These are phyloP conservation scores for Trachurus trachurus DNA, from an alignment of 2,797 vertebrate genomes.

Conservation along the genomic window DNA sequence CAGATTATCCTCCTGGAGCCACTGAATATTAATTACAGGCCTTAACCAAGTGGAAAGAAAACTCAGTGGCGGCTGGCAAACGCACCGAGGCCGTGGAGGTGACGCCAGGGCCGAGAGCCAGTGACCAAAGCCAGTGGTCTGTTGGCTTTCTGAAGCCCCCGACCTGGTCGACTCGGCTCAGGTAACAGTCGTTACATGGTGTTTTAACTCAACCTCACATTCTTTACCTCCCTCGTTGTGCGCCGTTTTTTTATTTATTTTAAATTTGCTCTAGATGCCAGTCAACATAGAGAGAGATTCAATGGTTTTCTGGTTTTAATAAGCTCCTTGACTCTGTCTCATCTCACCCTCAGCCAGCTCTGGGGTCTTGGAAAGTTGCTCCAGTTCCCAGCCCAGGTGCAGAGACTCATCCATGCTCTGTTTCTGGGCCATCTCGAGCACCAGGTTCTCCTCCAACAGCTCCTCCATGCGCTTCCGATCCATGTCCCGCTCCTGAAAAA, in stretches of 20 bases:
- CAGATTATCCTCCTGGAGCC: slow-evolving; percentile 76
- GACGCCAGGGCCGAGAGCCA: slow-evolving; percentile 36
- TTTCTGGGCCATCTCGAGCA: slow-evolving; percentile 98
- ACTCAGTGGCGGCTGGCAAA: slow-evolving; percentile 55
- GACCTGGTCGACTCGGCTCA: slow-evolving; percentile 27
- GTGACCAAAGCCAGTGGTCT: slow-evolving; percentile 24
- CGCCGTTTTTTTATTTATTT: no score
- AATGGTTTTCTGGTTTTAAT: neutral
- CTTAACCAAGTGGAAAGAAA: slow-evolving; percentile 76
- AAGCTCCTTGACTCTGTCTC: accelerated
- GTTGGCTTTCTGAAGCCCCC: slow-evolving; percentile 7
- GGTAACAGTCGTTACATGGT: neutral
- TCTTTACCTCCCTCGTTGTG: neutral
- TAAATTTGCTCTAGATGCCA: neutral
- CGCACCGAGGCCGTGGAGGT: neutral
- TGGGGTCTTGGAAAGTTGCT: slow-evolving; percentile 96
- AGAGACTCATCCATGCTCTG: slow-evolving; percentile 99
- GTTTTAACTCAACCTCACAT: neutral
- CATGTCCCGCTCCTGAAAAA: slow-evolving; percentile 92
- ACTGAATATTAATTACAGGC: slow-evolving; percentile 82
- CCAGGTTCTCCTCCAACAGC: slow-evolving; percentile 97
- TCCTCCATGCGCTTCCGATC: slow-evolving; percentile 97
- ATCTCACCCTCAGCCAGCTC: slow-evolving; percentile 92
- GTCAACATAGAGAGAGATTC: neutral
- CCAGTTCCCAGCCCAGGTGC: slow-evolving; percentile 98